A percentile compares a stretch with the other conserved stretches of the same genome.
Evolutionary conservation across 2,113 vertebrate species (phyloP).

Genomic region (Paradoxurus hermaphroditus): DNA sequence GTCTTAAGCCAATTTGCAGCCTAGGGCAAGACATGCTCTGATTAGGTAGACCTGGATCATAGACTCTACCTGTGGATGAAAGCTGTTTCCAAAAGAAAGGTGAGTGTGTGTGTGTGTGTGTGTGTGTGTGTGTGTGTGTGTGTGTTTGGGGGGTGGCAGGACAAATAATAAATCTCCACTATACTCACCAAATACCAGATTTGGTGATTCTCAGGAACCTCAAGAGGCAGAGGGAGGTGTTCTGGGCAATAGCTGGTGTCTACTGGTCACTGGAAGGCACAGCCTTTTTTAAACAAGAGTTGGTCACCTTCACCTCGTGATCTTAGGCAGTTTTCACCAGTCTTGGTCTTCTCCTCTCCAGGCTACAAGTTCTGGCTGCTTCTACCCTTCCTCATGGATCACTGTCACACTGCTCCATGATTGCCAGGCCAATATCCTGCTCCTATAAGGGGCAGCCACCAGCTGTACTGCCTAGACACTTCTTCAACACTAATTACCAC

Average conservation of each 20-base stretch:
- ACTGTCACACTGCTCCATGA: not conserved
- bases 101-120: not conserved
- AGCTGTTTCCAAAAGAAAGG: not conserved
- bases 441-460: not conserved
- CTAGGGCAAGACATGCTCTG: not conserved
- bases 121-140: not conserved
- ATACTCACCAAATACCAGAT: not conserved
- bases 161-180: not conserved
- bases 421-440: not conserved
- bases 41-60: not conserved
- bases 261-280: not conserved
- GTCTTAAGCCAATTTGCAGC: not conserved
- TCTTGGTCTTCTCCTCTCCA: not conserved
- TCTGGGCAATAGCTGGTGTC: not conserved
- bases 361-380: not conserved
- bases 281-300: not conserved
- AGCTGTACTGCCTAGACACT: not conserved
- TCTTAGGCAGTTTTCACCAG: not conserved
- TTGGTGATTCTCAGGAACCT: not conserved
- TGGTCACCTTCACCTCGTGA: not conserved
- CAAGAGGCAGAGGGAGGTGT: not conserved
- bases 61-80: not conserved
- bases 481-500: not conserved
- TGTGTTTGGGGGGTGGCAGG: not conserved
- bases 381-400: not conserved